Percentiles rank a stretch among this genome's conserved stretches.
Conservation (phyloP, 2,888 invertebrate species). For the Unio delphinus region DNA sequence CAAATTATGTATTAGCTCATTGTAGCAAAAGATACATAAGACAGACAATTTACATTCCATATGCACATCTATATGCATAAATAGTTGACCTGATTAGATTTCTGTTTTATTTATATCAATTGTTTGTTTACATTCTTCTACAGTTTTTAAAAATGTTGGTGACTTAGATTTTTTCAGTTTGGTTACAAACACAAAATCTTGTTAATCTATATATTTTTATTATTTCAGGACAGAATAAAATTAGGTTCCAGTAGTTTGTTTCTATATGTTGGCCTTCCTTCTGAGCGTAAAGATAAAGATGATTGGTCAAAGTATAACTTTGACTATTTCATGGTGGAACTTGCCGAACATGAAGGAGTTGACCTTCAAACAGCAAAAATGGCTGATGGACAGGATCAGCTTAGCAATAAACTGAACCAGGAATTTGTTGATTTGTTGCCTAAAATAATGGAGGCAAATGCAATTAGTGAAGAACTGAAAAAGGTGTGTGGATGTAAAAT, state of each 20-base stretch:
- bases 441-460: constrained; percentile 56
- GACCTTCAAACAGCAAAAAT: constrained; percentile 28
- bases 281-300: constrained; percentile 31
- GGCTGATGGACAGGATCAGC: constrained; percentile 18
- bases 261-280: constrained; percentile 46
- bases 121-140: no score
- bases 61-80: no score
- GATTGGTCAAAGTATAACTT: constrained; percentile 38
- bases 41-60: no score
- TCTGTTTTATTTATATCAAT: not conserved
- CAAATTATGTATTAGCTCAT: no score
- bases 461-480: constrained; percentile 56
- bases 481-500: constrained; percentile 37
- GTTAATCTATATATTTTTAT: not conserved
- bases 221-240: constrained; percentile 51
- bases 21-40: no score
- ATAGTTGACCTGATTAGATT: no score
- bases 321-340: constrained; percentile 54
- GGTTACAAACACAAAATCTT: no score
- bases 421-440: constrained; percentile 55
- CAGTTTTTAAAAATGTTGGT: no score
- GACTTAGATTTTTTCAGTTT: no score
- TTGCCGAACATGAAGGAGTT: constrained; percentile 49
- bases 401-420: constrained; percentile 40
- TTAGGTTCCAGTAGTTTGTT: constrained; percentile 55